phyloP scores from a whole-genome alignment of 2,797 vertebrate species.

The Tachyglossus aculeatus region DNA sequence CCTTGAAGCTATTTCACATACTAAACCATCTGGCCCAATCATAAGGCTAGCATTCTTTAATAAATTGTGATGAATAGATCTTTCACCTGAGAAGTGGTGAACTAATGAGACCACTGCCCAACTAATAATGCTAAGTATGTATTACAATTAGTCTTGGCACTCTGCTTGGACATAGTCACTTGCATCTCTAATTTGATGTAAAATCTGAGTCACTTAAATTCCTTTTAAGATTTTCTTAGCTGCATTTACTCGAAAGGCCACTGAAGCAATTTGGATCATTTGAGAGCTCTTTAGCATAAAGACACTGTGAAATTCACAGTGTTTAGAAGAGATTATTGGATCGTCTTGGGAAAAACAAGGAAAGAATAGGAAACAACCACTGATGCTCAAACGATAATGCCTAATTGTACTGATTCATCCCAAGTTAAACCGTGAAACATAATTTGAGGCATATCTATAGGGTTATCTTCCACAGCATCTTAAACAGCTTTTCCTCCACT shows the following conservation, averaged over 20 bases:
- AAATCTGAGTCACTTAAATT: too few species aligned
- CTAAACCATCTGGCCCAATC: constrained; percentile 11
- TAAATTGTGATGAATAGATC: not conserved
- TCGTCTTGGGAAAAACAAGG: not conserved
- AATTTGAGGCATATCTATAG: not conserved
- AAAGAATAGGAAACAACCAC: not conserved
- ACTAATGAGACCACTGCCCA: not conserved
- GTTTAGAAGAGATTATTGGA: too few species aligned
- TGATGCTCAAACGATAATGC: too few species aligned
- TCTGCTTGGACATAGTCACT: too few species aligned
- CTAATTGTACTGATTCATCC: too few species aligned
- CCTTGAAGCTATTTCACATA: constrained; percentile 18
- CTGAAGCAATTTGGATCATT: too few species aligned
- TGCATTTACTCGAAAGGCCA: too few species aligned
- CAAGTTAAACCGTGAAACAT: not conserved
- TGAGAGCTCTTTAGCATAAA: too few species aligned
- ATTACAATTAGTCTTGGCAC: too few species aligned
- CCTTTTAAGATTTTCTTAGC: too few species aligned
- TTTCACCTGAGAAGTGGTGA: not conserved
- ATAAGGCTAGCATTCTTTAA: not conserved
- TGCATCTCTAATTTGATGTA: too few species aligned
- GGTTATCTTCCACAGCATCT: not conserved
- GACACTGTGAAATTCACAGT: too few species aligned
- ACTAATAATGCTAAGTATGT: not conserved
- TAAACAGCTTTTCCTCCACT: not conserved